A percentile compares a stretch with the other conserved stretches of the same genome.
Conservation (phyloP, 2,113 vertebrate genomes). For the Cisticola juncidis region DNA sequence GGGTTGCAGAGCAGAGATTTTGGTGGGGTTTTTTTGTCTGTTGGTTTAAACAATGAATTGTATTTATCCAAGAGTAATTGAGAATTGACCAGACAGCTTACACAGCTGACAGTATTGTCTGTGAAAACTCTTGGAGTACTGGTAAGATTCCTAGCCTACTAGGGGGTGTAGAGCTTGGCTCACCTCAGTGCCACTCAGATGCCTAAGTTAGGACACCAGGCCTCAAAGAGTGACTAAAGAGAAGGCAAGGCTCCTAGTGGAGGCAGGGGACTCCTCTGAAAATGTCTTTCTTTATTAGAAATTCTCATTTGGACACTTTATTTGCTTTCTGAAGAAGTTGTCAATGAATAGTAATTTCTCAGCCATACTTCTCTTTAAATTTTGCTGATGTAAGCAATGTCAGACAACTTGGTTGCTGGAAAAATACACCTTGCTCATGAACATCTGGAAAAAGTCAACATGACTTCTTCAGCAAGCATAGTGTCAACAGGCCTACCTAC, state of each 20-base stretch:
- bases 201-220: neutral
- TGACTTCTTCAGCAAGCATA: neutral
- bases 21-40: neutral
- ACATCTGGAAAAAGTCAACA: neutral
- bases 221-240: neutral
- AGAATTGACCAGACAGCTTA: neutral
- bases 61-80: neutral
- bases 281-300: neutral
- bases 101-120: neutral
- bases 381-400: neutral
- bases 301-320: neutral
- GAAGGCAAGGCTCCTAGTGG: neutral
- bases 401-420: neutral
- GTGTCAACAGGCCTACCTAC: neutral
- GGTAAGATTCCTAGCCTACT: neutral
- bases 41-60: neutral
- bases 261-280: neutral
- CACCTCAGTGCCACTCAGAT: neutral
- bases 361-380: neutral
- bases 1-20: fast-evolving
- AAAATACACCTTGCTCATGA: neutral
- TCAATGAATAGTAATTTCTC: neutral
- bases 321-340: neutral
- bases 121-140: neutral
- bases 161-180: neutral